These are phyloP conservation scores for Pipa parva DNA, from an alignment of 2,113 vertebrate genomes.

Conservation along the genomic window DNA sequence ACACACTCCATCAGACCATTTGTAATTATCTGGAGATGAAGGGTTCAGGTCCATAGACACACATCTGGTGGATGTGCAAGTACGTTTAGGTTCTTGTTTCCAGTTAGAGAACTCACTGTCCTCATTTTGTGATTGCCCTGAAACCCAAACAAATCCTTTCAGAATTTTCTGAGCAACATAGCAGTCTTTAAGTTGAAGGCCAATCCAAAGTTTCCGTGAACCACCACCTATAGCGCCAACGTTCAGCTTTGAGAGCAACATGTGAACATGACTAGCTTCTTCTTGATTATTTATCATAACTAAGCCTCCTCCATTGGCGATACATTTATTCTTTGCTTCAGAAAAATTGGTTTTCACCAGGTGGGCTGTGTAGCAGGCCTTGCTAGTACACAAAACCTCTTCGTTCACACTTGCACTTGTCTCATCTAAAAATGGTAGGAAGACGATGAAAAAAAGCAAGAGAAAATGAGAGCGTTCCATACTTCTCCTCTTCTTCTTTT, in stretches of 20 bases:
- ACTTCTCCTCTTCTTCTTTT: conserved; percentile 1
- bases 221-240: fast-evolving
- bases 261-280: conserved; percentile 50
- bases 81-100: conserved; percentile 46
- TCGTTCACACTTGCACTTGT: background rate
- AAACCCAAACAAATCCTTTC: conserved; percentile 61
- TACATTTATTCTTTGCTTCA: conserved; percentile 50
- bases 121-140: conserved; percentile 16
- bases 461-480: conserved; percentile 27
- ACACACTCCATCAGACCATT: conserved; percentile 50
- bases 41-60: conserved; percentile 33
- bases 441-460: background rate
- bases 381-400: conserved; percentile 50
- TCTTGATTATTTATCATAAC: conserved; percentile 44
- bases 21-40: background rate
- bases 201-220: conserved; percentile 61
- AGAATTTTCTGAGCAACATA: conserved; percentile 37
- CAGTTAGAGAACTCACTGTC: conserved; percentile 52
- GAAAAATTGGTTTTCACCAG: conserved; percentile 40
- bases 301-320: conserved; percentile 58
- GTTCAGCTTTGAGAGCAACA: conserved; percentile 49
- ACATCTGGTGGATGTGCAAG: conserved; percentile 58
- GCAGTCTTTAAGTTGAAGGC: conserved; percentile 58
- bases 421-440: background rate
- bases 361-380: conserved; percentile 63